Evolutionary conservation across 2,888 invertebrate species (phyloP), one percentile per base, ranked within the genome.

Genomic region (Campoletis raptor): DNA sequence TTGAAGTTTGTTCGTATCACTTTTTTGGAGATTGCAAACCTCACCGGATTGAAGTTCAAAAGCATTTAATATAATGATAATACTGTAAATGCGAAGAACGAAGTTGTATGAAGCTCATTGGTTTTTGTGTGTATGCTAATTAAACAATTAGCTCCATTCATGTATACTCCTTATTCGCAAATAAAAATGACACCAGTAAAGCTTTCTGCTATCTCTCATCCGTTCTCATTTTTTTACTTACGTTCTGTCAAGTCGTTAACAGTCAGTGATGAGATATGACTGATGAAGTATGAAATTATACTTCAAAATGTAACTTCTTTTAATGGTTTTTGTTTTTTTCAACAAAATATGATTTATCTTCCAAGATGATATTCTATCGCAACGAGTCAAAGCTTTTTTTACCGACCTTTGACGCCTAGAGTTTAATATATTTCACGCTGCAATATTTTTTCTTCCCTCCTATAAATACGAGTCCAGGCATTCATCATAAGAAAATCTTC

Each of bases 111-210:
- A 30, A 61, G 61, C 24, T 36, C 10, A 40, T 69, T 76, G 4
- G 30, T 67, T 73, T 36, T 48, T 48, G 37, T 48, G 3, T 70
- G 37, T 37, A n/a, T 30, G 66, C 37, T 48, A 66, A 85, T 81
- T 85, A 36, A 37, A 36, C 42, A 81, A 77, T 85, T 76, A 77
- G 72, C 40, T 21, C 70, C 18, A 76, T 69, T 30, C 12, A 37
- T 72, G 8, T 37, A 73, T 57, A 54, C 30, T 61, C 9, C 24
- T 66, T 42, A n/a, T 21, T 76, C 37, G 76, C 42, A 36, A 15
- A 54, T 15, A 37, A 73, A 24, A 73, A 66, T 67, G 24, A 21
- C 45, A 12, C 61, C 40, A 30, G 42, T 30, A 30, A 79, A 64
- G 36, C 72, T 83, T n/a, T 12, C 66, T 54, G 69, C 42, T 64